Percentiles rank a stretch among this genome's conserved stretches.
These are phyloP conservation scores for Troides helena DNA, from an alignment of 2,888 invertebrate species.

Conservation along the genomic window DNA sequence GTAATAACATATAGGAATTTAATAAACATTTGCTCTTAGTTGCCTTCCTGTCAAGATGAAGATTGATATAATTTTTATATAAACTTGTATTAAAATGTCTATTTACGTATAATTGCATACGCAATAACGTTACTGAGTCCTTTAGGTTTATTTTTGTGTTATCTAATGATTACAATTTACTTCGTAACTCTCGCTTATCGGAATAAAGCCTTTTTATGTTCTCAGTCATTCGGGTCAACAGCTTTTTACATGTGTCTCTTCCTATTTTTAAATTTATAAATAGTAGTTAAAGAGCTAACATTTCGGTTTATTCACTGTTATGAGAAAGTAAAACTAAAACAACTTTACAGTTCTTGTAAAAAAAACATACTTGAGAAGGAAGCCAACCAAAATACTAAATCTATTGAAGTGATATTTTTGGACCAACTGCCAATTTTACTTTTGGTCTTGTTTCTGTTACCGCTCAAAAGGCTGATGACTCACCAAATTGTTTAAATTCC, in stretches of 20 bases:
- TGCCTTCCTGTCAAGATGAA: neutral
- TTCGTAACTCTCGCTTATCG: constrained; percentile 2
- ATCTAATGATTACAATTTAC: constrained; percentile 13
- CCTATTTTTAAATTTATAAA: neutral
- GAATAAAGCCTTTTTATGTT: constrained; percentile 10
- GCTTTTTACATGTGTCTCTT: neutral
- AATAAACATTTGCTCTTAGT: neutral
- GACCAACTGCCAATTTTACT: constrained; percentile 18
- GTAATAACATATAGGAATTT: neutral
- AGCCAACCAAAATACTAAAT: constrained; percentile 24
- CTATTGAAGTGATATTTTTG: constrained; percentile 33
- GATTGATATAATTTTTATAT: neutral
- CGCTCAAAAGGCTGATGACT: constrained; percentile 66
- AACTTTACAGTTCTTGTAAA: constrained; percentile 10
- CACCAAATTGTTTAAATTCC: constrained; percentile 78
- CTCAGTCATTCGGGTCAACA: neutral
- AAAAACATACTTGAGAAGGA: constrained; percentile 9
- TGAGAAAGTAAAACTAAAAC: constrained; percentile 1
- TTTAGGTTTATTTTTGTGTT: neutral
- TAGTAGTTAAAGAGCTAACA: neutral
- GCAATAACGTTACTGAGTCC: neutral
- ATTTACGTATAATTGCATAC: neutral
- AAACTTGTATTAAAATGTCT: neutral
- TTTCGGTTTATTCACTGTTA: neutral
- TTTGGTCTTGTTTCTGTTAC: constrained; percentile 26